Conservation (phyloP, 2,113 vertebrate species). For the Struthidea cinerea region DNA sequence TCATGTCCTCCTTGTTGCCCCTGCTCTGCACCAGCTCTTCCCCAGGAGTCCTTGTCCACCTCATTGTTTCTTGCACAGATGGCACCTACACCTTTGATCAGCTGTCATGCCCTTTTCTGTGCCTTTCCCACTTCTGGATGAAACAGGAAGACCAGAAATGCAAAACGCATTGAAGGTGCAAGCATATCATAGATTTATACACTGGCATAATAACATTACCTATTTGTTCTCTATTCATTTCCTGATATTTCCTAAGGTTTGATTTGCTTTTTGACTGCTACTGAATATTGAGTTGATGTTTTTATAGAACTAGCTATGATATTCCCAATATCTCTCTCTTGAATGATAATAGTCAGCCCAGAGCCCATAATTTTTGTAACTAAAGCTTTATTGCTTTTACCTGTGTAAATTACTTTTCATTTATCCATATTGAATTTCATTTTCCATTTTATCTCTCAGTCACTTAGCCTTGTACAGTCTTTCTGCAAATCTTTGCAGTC, state of each 20-base stretch:
- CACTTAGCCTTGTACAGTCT: background rate
- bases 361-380: background rate
- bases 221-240: conserved; percentile 1
- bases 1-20: background rate
- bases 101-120: background rate
- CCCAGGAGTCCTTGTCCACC: background rate
- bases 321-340: background rate
- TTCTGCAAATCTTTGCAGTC: conserved; percentile 5
- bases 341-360: background rate
- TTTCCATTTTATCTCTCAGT: conserved; percentile 9
- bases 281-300: background rate
- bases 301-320: background rate
- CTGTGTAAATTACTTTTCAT: background rate
- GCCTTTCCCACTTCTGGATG: background rate
- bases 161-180: background rate
- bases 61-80: background rate
- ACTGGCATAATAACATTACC: background rate
- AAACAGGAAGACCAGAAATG: background rate
- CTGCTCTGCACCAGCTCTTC: background rate
- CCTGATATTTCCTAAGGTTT: background rate
- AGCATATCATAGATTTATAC: background rate
- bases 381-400: conserved; percentile 30
- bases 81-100: background rate
- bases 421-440: conserved; percentile 1
- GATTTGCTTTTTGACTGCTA: background rate